Base-by-base conservation (phyloP, 1,140 invertebrate species). In the Rhopalosiphum padi region DNA sequence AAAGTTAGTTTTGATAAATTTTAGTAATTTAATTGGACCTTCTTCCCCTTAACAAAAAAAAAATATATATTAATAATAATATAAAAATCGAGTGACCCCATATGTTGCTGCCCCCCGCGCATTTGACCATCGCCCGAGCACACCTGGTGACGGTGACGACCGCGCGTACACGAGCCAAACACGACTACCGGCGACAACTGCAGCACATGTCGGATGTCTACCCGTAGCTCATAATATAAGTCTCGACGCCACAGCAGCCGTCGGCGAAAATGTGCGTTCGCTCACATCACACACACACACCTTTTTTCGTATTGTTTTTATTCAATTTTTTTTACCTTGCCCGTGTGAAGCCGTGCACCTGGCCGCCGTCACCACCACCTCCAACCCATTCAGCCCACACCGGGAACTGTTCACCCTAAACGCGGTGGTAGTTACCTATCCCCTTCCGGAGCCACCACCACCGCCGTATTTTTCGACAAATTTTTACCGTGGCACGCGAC, bases 401-500 rank as follows among this genome's bases (percentile, higher is more conserved):
- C 55, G 37, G 35, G 6, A 37, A 35, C 43, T 46, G 25, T 41
- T 55, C n/a, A 25, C 37, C 53, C 37, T 35, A 53, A 88, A 35
- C 87, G 8, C n/a, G 85, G 37, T 46, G n/a, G 46, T 51, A 21
- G 87, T 48, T 35, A 48, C 87, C 89, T 15, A 25, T 30, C 89
- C 53, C 89, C 37, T 90, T 43, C 89, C 55, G 37, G 18, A 7
- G 11, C 43, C 30, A 1, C 46, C 37, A 30, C 60, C 43, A 5
- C 46, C 37, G 30, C 60, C 43, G 82, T 93, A 51, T 85, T 93
- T 55, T 90, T 90, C 89, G 48, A 83, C 48, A 83, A 55, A 55
- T 93, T 93, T 86, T 86, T 15, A 30, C 48, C 48, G 48, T 25
- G 91, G 91, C 91, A 93, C 91, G 91, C 91, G 91, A 93, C 91